Conservation (phyloP, 35 echinoderm and acorn worm species). For the Ophioderma brevispina region DNA sequence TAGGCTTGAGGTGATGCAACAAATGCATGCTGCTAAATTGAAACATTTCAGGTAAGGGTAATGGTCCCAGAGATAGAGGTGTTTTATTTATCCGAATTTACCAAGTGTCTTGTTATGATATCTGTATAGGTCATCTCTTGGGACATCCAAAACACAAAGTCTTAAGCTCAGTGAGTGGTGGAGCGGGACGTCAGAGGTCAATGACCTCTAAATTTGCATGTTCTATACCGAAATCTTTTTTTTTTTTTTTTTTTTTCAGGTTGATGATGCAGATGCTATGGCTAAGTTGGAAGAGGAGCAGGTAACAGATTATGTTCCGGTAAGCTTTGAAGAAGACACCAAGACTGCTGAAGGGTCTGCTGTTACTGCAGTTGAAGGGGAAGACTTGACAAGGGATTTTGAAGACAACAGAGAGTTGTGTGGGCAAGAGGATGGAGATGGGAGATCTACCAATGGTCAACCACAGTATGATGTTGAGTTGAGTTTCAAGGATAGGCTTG, state of each 20-base stretch:
- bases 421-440: not conserved
- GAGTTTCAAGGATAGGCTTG: not conserved
- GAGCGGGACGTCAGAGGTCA: too few relatives aligned
- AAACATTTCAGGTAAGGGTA: not conserved
- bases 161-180: too few relatives aligned
- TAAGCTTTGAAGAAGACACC: not conserved
- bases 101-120: too few relatives aligned
- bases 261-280: not conserved
- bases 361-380: not conserved
- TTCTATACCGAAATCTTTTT: too few relatives aligned
- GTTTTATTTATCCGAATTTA: too few relatives aligned
- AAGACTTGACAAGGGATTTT: not conserved
- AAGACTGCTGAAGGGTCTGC: not conserved
- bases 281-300: not conserved
- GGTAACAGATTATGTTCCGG: not conserved
- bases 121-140: too few relatives aligned
- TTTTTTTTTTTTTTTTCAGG: too few relatives aligned
- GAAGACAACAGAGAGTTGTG: not conserved
- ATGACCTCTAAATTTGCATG: too few relatives aligned
- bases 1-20: not conserved
- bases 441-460: not conserved
- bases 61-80: too few relatives aligned
- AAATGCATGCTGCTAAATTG: not conserved
- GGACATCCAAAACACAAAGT: too few relatives aligned
- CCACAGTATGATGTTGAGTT: not conserved